Base-by-base conservation (phyloP, 2,888 invertebrate genomes). In the Tanaodytes sp. region DNA sequence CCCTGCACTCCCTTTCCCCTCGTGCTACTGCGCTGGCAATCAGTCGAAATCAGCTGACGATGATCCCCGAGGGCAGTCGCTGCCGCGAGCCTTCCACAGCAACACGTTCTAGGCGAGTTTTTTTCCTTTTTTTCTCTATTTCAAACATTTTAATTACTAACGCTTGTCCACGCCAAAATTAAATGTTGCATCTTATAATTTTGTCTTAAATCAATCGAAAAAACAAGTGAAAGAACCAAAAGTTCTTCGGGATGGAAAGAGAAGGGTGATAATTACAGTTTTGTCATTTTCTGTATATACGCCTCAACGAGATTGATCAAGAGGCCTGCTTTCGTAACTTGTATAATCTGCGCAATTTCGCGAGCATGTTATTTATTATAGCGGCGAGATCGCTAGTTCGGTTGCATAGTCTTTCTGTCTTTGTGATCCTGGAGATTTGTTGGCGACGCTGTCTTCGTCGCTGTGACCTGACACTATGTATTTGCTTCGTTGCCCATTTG, bases 81-180 rank as follows among this genome's bases (percentile, higher is more conserved):
- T 58, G 68, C 63, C 68, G 68, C 68, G 68, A 63, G 68, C 68
- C 68, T 68, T 68, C 68, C 62, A 68, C 62, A 68, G 68, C 62
- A 62, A 68, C 68, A 68, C 68, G 68, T 68, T 63, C 43, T 57
- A 68, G 68, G 68, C 68, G 43, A 68, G 68, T 68, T n/a, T 43
- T n/a, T 33, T 4, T 14, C 8, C 12, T 20, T 49, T 49, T 5
- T 37, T 12, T 27, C 9, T 45, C 15, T 11, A 6, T 33, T 4
- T 23, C 9, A 23, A 20, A 42, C n/a, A n/a, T n/a, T n/a, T n/a
- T n/a, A 40, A 40, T 6, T n/a, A n/a, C 23, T 23, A 23, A 23
- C 23, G 23, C 9, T 23, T 23, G 23, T 23, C 5, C 23, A 23
- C 23, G n/a, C n/a, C n/a, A n/a, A n/a, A n/a, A n/a, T n/a, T n/a